Percentiles rank a stretch among this genome's conserved stretches.
These are phyloP conservation scores for Bradynema listronoti DNA, from an alignment of 1,140 invertebrate genomes.

Conservation along the genomic window DNA sequence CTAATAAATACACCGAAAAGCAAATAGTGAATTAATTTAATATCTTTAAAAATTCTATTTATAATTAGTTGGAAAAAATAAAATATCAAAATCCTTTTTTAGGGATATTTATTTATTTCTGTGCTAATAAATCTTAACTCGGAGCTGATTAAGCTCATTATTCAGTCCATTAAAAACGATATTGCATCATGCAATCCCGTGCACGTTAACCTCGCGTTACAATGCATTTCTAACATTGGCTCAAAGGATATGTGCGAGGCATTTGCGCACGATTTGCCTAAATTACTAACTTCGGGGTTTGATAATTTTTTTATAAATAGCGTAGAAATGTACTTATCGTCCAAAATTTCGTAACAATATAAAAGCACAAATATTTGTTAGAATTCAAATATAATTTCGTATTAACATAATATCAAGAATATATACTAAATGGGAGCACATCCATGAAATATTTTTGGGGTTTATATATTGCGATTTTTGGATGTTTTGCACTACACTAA, in stretches of 20 bases:
- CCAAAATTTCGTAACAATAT: too few species aligned
- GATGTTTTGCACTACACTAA: too few species aligned
- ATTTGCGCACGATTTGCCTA: conserved; percentile 94
- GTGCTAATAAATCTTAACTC: conserved; percentile 98
- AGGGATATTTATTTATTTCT: conserved; percentile 98
- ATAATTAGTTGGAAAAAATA: conserved; percentile 3
- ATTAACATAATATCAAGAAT: too few species aligned
- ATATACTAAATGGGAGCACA: too few species aligned
- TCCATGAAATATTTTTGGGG: too few species aligned
- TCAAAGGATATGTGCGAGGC: conserved; percentile 99
- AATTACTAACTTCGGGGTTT: conserved; percentile 90
- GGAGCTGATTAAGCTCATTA: conserved; percentile 96
- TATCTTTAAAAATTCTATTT: conserved; percentile 8
- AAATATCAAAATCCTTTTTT: conserved; percentile 55
- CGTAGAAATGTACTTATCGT: too few species aligned
- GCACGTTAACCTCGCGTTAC: conserved; percentile 95
- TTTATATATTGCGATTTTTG: too few species aligned
- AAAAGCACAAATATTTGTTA: too few species aligned
- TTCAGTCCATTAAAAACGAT: conserved; percentile 99
- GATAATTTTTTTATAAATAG: conserved; percentile 40
- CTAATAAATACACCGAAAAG: conserved; percentile 99
- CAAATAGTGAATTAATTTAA: conserved; percentile 79
- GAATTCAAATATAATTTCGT: too few species aligned
- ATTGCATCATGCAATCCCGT: conserved; percentile 90
- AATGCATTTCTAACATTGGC: conserved; percentile 99